Conservation (phyloP, 2,888 invertebrate genomes). For the Xestia c-nigrum region DNA sequence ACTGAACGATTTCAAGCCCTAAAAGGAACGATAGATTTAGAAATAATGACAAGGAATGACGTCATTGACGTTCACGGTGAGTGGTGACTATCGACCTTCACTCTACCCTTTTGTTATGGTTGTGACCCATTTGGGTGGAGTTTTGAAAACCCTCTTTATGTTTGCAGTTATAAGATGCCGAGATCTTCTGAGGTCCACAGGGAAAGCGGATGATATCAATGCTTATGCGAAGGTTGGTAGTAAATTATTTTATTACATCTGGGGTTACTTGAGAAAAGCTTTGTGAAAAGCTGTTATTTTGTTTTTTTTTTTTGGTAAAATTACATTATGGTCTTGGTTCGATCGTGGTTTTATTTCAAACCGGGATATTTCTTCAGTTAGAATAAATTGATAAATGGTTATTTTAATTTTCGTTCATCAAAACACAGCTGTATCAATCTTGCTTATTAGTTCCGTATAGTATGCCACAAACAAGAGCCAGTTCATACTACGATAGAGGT, state of each 20-base stretch:
- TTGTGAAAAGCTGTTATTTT: neutral
- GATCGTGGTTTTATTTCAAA: too few relatives aligned
- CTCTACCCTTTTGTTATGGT: conserved; percentile 45
- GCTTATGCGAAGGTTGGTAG: conserved; percentile 94
- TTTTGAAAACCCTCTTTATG: conserved; percentile 58
- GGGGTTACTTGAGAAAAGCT: neutral
- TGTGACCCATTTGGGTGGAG: conserved; percentile 32
- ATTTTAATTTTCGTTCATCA: neutral
- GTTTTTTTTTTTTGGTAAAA: neutral
- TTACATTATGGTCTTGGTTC: neutral
- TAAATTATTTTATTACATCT: conserved; percentile 26
- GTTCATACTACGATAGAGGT: too few relatives aligned
- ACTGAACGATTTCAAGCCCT: conserved; percentile 81
- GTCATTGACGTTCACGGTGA: conserved; percentile 93
- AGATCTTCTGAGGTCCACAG: conserved; percentile 93
- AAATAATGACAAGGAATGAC: conserved; percentile 90
- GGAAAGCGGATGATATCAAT: conserved; percentile 92
- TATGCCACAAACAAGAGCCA: neutral
- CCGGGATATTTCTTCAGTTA: neutral
- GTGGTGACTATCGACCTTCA: conserved; percentile 88
- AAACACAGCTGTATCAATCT: neutral
- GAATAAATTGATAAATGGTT: neutral
- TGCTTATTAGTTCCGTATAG: too few relatives aligned
- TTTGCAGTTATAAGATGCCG: conserved; percentile 94
- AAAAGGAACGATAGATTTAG: conserved; percentile 92